Evolutionary conservation across 2,113 vertebrate species (phyloP).

Genomic region (Callionymus lyra): DNA sequence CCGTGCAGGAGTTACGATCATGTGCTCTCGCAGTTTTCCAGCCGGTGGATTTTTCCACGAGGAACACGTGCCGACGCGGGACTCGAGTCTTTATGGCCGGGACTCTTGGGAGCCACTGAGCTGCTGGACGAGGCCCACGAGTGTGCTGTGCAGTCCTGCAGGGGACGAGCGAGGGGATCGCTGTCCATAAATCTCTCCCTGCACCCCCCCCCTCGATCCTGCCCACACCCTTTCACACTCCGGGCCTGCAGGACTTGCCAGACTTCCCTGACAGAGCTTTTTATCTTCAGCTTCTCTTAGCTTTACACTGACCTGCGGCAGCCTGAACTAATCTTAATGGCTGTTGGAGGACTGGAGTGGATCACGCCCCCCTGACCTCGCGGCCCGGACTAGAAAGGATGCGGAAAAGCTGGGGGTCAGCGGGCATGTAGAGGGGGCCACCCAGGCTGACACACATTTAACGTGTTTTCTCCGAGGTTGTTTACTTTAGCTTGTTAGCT

Average conservation of each 20-base stretch:
- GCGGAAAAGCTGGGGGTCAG: conserved; percentile 23
- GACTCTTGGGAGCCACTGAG: conserved; percentile 45
- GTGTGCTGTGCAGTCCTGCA: conserved; percentile 31
- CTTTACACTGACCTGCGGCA: conserved; percentile 37
- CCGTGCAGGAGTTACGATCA: conserved; percentile 20
- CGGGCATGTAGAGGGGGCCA: conserved; percentile 15
- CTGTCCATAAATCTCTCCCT: conserved; percentile 49
- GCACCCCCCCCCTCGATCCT: conserved; percentile 27
- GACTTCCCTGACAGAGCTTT: conserved; percentile 38
- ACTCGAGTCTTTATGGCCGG: conserved; percentile 52
- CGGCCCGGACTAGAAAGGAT: conserved; percentile 11
- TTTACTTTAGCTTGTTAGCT: no score
- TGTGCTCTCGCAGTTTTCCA: conserved; percentile 34
- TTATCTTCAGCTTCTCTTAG: conserved; percentile 41
- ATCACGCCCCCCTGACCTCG: conserved; percentile 38
- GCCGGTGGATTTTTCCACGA: conserved; percentile 48
- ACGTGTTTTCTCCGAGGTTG: neutral
- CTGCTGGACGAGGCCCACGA: conserved; percentile 24
- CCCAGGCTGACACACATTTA: conserved; percentile 17
- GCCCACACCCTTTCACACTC: conserved; percentile 27
- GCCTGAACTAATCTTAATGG: conserved; percentile 57
- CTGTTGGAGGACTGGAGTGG: conserved; percentile 33
- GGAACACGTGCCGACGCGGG: conserved; percentile 39
- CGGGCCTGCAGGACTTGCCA: conserved; percentile 29
- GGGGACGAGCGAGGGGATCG: conserved; percentile 36